phyloP scores from a whole-genome alignment of 30 jellyfish, hydroid and myxozoan species.

The Hydractinia symbiolongicarpus region DNA sequence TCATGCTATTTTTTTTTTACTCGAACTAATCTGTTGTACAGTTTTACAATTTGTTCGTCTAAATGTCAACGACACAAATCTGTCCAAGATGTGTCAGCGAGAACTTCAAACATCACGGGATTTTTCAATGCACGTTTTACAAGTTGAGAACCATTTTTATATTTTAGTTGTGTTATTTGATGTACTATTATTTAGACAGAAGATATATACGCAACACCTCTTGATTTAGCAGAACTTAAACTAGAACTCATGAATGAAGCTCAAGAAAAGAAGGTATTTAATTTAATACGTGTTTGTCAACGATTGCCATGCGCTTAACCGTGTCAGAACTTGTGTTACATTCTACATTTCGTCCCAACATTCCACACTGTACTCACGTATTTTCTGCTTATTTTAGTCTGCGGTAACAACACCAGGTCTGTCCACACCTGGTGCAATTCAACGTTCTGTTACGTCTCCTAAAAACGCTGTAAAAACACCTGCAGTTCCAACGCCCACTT shows the following conservation, averaged over 20 bases:
- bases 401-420: slow-evolving; percentile 21
- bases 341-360: background rate
- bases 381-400: background rate
- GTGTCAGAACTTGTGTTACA: background rate
- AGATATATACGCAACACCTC: slow-evolving; percentile 86
- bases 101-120: too few relatives aligned
- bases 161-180: too few relatives aligned
- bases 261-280: background rate
- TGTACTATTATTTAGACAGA: slow-evolving; percentile 52
- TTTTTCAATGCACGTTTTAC: too few relatives aligned
- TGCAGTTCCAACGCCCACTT: slow-evolving; percentile 31
- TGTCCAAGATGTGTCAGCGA: too few relatives aligned
- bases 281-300: background rate
- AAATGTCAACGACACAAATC: too few relatives aligned
- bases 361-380: background rate
- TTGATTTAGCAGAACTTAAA: slow-evolving; percentile 49
- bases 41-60: too few relatives aligned
- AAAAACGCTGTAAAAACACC: slow-evolving; percentile 21
- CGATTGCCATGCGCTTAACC: slow-evolving; percentile 9
- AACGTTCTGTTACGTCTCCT: slow-evolving; percentile 19
- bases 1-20: too few relatives aligned
- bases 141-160: too few relatives aligned
- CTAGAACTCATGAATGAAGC: slow-evolving; percentile 38
- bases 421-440: slow-evolving; percentile 29
- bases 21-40: too few relatives aligned